Base-by-base conservation (phyloP, 2,113 vertebrate genomes). In the Archocentrus centrarchus region DNA sequence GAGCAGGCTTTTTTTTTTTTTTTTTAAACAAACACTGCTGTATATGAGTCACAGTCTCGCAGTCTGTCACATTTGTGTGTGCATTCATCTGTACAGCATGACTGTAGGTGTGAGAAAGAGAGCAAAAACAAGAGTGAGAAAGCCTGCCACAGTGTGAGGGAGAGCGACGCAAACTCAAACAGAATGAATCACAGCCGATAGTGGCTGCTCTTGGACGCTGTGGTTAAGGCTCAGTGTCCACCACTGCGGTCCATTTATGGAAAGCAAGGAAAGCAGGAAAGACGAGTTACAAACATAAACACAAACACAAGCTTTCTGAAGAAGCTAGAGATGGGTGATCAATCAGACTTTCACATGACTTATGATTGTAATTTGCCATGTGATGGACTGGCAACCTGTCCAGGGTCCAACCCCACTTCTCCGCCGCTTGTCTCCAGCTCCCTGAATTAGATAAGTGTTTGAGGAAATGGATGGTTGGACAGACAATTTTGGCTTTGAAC, bases 61-160 rank as follows among this genome's bases (percentile, higher is more conserved):
- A 88, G 89, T 91, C 87, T 91, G 86, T 87, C 91, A 91, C 91
- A 84, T 81, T 76, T 55, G 63, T 80, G 81, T 70, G 87, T 77
- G 79, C 78, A 81, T 82, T 89, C 82, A 80, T 89, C 88, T 75
- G 60, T 78, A 78, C 80, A 86, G 79, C 64, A 75, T 66, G n/a
- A 89, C 11, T 88, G 89, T 88, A 76, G 83, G 85, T 78, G 91
- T 85, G 83, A 78, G 64, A 91, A 82, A 81, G 61, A 77, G 14
- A 81, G 58, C 24, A 27, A 62, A 78, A 63, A 68, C 7, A 47
- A 41, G 47, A 63, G 68, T 2, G 15, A 85, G 44, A 80, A 66
- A 62, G 22, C 60, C 53, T 5, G 8, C 2, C 5, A 59, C 59
- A 47, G 63, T 73, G 24, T 9, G 78, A 60, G 30, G 1, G 50